Percentiles rank a stretch among this genome's conserved stretches.
Evolutionary conservation across 2,113 vertebrate genomes (phyloP).

Genomic region (human (Homo sapiens)): GRCh38 chr5:97608001-97608500

Average conservation of each 20-base stretch:
- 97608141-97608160: slow-evolving; percentile 44
- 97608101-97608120: not conserved
- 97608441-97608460: slow-evolving; percentile 67
- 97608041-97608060: slow-evolving; percentile 31
- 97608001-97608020: slow-evolving; percentile 15
- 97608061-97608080: not conserved
- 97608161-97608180: not conserved
- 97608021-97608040: slow-evolving; percentile 4
- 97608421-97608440: slow-evolving; percentile 27
- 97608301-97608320: slow-evolving; percentile 28
- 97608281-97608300: not conserved
- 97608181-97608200: not conserved
- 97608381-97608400: slow-evolving; percentile 49
- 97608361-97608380: slow-evolving; percentile 58
- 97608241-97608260: not conserved
- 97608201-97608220: not conserved
- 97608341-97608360: slow-evolving; percentile 51
- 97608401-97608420: slow-evolving; percentile 40
- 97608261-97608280: slow-evolving; percentile 29
- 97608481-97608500: slow-evolving; percentile 55
- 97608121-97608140: not conserved
- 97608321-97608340: slow-evolving; percentile 33
- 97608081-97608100: not conserved
- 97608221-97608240: slow-evolving; percentile 32
- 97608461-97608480: slow-evolving; percentile 34